A percentile compares a stretch with the other conserved stretches of the same genome.
Conservation (phyloP, 1,140 invertebrate genomes). For the Bombus balteatus region DNA sequence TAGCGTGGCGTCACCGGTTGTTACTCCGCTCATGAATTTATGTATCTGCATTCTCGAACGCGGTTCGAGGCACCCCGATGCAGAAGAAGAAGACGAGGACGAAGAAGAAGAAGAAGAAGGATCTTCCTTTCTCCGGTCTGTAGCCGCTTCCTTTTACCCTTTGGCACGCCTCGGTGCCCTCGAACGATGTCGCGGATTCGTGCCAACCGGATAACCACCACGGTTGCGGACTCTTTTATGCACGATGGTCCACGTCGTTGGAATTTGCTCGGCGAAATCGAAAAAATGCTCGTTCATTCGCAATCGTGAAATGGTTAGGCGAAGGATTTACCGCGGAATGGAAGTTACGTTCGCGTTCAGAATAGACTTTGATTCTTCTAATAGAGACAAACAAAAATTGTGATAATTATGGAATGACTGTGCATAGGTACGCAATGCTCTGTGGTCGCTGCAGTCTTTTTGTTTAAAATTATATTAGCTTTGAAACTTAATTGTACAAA, state of each 20-base stretch:
- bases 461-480: neutral
- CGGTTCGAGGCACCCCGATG: constrained; percentile 69
- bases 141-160: constrained; percentile 59
- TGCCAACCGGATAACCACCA: constrained; percentile 35
- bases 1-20: constrained; percentile 83
- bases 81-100: constrained; percentile 58
- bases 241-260: neutral
- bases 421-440: too few species aligned
- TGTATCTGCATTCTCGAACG: constrained; percentile 82
- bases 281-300: neutral
- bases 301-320: too few species aligned
- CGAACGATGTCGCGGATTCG: constrained; percentile 57
- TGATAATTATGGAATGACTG: neutral
- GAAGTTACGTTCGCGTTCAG: neutral
- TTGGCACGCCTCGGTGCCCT: constrained; percentile 58
- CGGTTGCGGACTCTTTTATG: constrained; percentile 21
- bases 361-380: too few species aligned
- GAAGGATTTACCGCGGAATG: neutral
- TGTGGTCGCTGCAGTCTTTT: too few species aligned
- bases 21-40: constrained; percentile 83
- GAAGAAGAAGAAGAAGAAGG: constrained; percentile 58
- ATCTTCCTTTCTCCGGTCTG: constrained; percentile 45
- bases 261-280: neutral
- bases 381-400: neutral
- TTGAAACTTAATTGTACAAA: neutral